Percentiles rank a stretch among this genome's conserved stretches.
phyloP scores from a whole-genome alignment of 2,888 invertebrate species.

The Dryomyza anilis region DNA sequence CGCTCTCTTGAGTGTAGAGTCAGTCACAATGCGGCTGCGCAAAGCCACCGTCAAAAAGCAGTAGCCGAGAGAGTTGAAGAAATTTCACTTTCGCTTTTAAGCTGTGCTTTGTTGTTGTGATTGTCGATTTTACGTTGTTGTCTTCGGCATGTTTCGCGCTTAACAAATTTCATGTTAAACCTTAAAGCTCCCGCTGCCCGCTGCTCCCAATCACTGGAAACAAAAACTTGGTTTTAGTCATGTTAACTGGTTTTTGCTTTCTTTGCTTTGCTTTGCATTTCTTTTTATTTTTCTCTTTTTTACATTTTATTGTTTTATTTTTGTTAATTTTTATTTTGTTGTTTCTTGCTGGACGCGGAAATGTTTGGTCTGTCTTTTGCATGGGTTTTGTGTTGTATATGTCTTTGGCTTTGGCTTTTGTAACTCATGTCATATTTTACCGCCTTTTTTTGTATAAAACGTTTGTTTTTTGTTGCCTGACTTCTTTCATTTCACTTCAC shows the following conservation, averaged over 20 bases:
- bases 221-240: constrained; percentile 18
- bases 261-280: constrained; percentile 1
- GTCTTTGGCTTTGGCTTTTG: constrained; percentile 4
- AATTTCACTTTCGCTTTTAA: constrained; percentile 62
- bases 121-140: constrained; percentile 12
- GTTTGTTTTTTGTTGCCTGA: neutral
- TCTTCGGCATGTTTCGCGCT: constrained; percentile 10
- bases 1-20: neutral
- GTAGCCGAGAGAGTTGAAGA: constrained; percentile 33
- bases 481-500: neutral
- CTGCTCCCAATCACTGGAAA: neutral
- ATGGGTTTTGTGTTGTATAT: too few relatives aligned
- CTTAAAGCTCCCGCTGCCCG: neutral
- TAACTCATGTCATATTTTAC: constrained; percentile 28
- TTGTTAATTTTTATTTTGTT: too few relatives aligned
- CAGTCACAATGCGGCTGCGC: neutral
- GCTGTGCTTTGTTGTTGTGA: too few relatives aligned
- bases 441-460: too few relatives aligned
- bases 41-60: neutral
- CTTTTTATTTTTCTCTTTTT: constrained; percentile 15
- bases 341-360: constrained; percentile 35
- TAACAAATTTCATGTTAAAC: constrained; percentile 9
- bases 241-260: constrained; percentile 5
- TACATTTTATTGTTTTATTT: neutral
- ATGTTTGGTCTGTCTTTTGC: constrained; percentile 37